Evolutionary conservation across 2,113 vertebrate species (phyloP).

Genomic region (Tychaedon coryphoeus): DNA sequence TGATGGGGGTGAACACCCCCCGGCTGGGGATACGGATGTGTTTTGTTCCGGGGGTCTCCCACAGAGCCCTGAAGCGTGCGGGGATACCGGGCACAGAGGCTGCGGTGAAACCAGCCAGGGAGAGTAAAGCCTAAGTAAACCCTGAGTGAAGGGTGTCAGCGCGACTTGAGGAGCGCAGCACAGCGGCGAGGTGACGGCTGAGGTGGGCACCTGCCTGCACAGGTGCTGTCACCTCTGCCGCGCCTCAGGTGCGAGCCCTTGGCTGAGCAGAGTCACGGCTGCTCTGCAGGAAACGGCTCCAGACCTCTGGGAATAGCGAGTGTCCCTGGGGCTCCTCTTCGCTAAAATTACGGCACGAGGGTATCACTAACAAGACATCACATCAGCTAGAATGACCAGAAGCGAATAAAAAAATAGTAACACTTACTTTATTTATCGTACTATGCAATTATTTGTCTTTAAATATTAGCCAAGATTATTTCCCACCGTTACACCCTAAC

Average conservation of each 20-base stretch:
- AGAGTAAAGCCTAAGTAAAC: neutral
- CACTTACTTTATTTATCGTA: neutral
- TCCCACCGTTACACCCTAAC: neutral
- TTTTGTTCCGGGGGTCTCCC: neutral
- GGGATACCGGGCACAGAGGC: neutral
- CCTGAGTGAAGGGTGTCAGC: neutral
- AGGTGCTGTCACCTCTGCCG: neutral
- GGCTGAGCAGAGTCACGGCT: neutral
- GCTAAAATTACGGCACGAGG: accelerated
- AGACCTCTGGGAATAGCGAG: neutral
- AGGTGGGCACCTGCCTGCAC: neutral
- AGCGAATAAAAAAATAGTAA: accelerated
- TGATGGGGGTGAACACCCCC: accelerated
- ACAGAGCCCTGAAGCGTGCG: accelerated
- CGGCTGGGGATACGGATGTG: no score
- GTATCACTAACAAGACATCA: accelerated
- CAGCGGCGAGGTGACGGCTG: neutral
- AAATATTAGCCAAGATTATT: neutral
- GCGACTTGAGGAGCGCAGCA: neutral
- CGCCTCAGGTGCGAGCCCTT: neutral
- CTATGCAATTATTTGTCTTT: neutral
- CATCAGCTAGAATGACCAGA: neutral
- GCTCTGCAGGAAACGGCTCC: no score
- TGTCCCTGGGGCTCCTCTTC: neutral
- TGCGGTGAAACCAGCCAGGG: neutral